A percentile compares a stretch with the other conserved stretches of the same genome.
These are phyloP conservation scores for Gryllus bimaculatus DNA, from an alignment of 1,140 invertebrate species.

Conservation along the genomic window DNA sequence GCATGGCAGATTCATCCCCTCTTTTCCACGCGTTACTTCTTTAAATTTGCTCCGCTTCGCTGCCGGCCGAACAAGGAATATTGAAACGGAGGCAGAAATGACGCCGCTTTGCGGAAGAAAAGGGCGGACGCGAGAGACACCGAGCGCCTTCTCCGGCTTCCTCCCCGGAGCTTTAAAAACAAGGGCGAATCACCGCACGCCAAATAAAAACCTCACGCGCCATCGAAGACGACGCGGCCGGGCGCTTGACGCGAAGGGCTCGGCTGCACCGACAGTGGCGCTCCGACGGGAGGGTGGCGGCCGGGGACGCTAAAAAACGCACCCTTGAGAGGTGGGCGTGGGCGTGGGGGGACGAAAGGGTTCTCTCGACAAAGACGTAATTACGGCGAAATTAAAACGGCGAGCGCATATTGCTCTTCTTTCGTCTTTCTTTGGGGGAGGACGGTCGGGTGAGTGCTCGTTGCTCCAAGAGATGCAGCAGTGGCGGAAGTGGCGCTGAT, in stretches of 20 bases:
- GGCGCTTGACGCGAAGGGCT: background rate
- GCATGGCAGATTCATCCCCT: background rate
- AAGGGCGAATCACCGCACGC: background rate
- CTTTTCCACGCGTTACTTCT: background rate
- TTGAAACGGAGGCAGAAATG: background rate
- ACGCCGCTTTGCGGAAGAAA: background rate
- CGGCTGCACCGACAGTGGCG: too few species aligned
- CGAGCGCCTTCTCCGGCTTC: background rate
- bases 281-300: background rate
- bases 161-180: background rate
- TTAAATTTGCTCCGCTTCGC: background rate
- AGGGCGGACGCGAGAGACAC: background rate
- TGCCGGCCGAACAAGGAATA: background rate
- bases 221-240: background rate
- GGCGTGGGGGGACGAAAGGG: background rate
- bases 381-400: slow-evolving; percentile 1
- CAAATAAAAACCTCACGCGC: slow-evolving; percentile 3
- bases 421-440: background rate
- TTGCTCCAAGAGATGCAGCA: background rate
- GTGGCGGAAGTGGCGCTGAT: too few species aligned
- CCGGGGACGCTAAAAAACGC: background rate
- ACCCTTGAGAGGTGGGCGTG: background rate
- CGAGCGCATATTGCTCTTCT: background rate
- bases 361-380: background rate
- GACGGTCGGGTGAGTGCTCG: background rate